Evolutionary conservation across 2,797 vertebrate species (phyloP).

Genomic region (Parotocinclus haroldoi): DNA sequence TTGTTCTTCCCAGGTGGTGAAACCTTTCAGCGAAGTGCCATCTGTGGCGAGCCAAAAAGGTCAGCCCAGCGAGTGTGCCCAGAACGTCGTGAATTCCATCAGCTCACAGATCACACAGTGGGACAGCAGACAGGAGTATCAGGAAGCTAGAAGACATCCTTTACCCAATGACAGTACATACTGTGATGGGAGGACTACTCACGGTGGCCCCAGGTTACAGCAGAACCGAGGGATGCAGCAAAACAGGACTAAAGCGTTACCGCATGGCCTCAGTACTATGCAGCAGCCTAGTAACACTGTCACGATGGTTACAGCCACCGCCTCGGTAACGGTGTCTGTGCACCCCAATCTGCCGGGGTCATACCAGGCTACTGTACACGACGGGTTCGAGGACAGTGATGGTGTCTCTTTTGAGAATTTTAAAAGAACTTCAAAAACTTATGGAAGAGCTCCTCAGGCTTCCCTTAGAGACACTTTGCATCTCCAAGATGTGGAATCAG

Average conservation of each 20-base stretch:
- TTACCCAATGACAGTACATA: constrained; percentile 65
- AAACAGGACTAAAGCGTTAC: constrained; percentile 74
- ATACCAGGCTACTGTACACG: constrained; percentile 79
- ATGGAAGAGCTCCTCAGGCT: constrained; percentile 24
- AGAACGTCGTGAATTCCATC: constrained; percentile 58
- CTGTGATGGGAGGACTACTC: constrained; percentile 72
- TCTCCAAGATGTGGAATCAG: constrained; percentile 77
- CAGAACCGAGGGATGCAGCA: constrained; percentile 66
- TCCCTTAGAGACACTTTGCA: constrained; percentile 70
- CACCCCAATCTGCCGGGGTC: constrained; percentile 85
- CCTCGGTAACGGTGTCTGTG: constrained; percentile 91
- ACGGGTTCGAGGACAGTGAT: constrained; percentile 76
- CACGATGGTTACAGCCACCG: constrained; percentile 86
- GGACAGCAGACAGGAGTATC: constrained; percentile 61
- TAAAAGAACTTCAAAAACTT: constrained; percentile 60
- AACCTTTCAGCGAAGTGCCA: constrained; percentile 80
- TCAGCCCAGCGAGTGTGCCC: constrained; percentile 49
- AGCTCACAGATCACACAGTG: constrained; percentile 60
- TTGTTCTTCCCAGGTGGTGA: constrained; percentile 77
- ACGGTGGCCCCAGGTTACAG: constrained; percentile 66
- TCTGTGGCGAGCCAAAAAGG: constrained; percentile 65
- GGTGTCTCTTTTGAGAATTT: constrained; percentile 74
- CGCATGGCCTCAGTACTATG: constrained; percentile 61
- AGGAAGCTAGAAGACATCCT: constrained; percentile 61
- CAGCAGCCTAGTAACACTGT: constrained; percentile 71